Percentiles rank a stretch among this genome's conserved stretches.
Evolutionary conservation across 1,140 invertebrate genomes (phyloP).

Genomic region (Mesaphorura yosii): DNA sequence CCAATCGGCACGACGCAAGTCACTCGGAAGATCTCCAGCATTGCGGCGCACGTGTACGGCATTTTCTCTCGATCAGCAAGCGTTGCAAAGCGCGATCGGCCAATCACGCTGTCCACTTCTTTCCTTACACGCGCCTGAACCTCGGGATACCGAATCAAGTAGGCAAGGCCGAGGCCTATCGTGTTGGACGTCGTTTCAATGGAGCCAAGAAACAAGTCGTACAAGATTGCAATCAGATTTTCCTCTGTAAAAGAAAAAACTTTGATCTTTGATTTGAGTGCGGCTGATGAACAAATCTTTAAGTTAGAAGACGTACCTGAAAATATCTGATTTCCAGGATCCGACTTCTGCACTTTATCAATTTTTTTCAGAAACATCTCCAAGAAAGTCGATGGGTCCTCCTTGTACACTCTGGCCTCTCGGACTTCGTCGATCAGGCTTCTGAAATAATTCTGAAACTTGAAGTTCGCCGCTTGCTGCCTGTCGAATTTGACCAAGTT

Average conservation of each 20-base stretch:
- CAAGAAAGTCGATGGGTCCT: constrained; percentile 5
- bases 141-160: constrained; percentile 60
- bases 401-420: not conserved
- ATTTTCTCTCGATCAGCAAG: constrained; percentile 56
- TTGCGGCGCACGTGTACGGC: constrained; percentile 63
- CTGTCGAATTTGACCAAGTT: not conserved
- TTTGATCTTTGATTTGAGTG: not conserved
- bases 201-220: constrained; percentile 48
- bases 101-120: constrained; percentile 65
- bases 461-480: not conserved
- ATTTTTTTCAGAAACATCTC: constrained; percentile 11
- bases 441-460: not conserved
- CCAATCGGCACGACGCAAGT: constrained; percentile 63
- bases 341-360: not conserved
- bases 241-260: constrained; percentile 3
- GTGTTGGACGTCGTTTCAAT: constrained; percentile 68
- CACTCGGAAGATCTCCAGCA: constrained; percentile 59
- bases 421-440: not conserved
- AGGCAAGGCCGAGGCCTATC: constrained; percentile 62
- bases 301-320: not conserved
- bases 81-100: constrained; percentile 49
- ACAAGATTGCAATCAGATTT: constrained; percentile 3
- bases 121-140: constrained; percentile 62
- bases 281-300: not conserved
- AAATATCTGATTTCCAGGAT: not conserved